Percentiles rank a stretch among this genome's conserved stretches.
Evolutionary conservation across 2,888 invertebrate genomes (phyloP).

Genomic region (Ectemnius continuus): DNA sequence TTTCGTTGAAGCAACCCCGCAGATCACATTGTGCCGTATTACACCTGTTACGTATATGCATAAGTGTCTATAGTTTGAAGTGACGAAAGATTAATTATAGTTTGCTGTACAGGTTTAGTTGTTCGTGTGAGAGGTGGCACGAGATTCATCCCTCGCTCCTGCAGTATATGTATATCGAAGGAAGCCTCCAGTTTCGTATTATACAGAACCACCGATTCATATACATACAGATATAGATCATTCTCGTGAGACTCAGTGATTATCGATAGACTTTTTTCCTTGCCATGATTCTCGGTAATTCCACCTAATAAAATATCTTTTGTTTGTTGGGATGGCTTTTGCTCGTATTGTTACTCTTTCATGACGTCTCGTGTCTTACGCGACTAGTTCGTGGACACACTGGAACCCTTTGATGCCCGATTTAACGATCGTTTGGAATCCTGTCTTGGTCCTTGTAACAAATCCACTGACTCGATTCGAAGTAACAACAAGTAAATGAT

Average conservation of each 20-base stretch:
- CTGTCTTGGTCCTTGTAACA: not conserved
- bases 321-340: too few species aligned
- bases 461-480: not conserved
- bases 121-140: not conserved
- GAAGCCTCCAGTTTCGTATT: conserved; percentile 6
- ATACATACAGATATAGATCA: too few species aligned
- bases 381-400: too few species aligned
- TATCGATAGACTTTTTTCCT: too few species aligned
- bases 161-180: not conserved
- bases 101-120: conserved; percentile 33
- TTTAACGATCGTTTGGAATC: too few species aligned
- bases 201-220: not conserved
- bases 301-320: too few species aligned
- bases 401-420: too few species aligned
- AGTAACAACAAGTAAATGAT: conserved; percentile 9
- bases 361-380: too few species aligned
- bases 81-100: conserved; percentile 13
- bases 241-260: too few species aligned
- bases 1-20: conserved; percentile 48
- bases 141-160: not conserved
- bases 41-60: conserved; percentile 36
- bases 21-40: conserved; percentile 39
- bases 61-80: conserved; percentile 15
- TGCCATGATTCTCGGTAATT: too few species aligned
- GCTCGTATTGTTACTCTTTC: too few species aligned